Evolutionary conservation across 1,140 invertebrate species (phyloP), one percentile per base, ranked within the genome.

Genomic region (Papilio aristodemus): DNA sequence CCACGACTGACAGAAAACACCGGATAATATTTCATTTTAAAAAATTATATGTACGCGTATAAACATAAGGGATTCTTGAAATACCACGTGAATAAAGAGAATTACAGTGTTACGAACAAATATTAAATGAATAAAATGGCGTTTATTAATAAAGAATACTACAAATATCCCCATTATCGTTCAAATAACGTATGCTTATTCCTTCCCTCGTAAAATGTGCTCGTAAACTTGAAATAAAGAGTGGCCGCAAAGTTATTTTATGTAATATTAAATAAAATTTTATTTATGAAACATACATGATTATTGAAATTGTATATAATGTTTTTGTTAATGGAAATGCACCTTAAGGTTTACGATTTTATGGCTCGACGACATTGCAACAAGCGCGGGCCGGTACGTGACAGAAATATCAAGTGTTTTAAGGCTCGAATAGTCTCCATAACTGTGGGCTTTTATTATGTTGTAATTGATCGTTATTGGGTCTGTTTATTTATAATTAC

Each of bases 341-440:
- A 32, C 59, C 36, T 62, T 62, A 62, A 38, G 9, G 1, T 62
- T 38, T 14, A 32, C 32, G 36, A 39, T 62, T 62, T 62, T 62
- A 62, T 59, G 58, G 58, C 32, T 60, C 27, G 14, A 60, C 13
- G 58, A 36, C 63, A 72, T 69, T 68, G 36, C 67, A 10, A 60
- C 38, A 62, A 66, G 27, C 69, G 70, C 69, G 68, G 69, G 57
- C 67, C 67, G 17, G 63, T 69, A 77, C 75, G 77, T 77, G 73
- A 75, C 71, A 75, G 71, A 77, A 73, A 75, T 77, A 74, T 74
- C 72, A 79, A 79, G 39, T 60, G 60, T 64, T 73, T 70, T 59
- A 67, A 66, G 66, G 60, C 46, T 67, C 46, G 27, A 62, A 67
- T 36, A 71, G 68, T 66, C 70, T 74, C 60, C 59, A 57, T 70